Percentiles rank a stretch among this genome's conserved stretches.
These are phyloP conservation scores for Chaenocephalus aceratus DNA, from an alignment of 2,113 vertebrate species.

Conservation along the genomic window DNA sequence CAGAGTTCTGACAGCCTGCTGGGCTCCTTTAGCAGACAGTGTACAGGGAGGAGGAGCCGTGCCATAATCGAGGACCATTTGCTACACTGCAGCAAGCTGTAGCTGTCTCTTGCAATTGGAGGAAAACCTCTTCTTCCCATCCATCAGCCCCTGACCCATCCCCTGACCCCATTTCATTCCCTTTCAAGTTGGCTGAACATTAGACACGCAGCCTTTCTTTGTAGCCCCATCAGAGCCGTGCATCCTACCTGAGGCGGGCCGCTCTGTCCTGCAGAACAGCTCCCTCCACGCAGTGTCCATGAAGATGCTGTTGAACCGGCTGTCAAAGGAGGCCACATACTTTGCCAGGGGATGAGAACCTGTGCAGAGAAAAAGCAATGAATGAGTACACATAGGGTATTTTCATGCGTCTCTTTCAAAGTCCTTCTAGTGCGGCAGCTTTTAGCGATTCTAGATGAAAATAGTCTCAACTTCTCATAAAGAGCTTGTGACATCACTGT, in stretches of 20 bases:
- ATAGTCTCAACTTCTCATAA: no score
- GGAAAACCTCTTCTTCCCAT: conserved; percentile 35
- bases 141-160: conserved; percentile 52
- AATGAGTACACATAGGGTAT: no score
- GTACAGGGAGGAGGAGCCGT: conserved; percentile 1
- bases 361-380: conserved; percentile 32
- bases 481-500: no score
- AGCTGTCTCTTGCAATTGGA: conserved; percentile 36
- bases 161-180: conserved; percentile 50
- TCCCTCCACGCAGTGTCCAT: conserved; percentile 87
- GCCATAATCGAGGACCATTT: conserved; percentile 10
- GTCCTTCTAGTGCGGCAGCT: no score
- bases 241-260: conserved; percentile 79
- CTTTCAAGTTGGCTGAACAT: conserved; percentile 58
- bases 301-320: conserved; percentile 84
- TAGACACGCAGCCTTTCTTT: conserved; percentile 31
- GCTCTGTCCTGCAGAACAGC: conserved; percentile 84
- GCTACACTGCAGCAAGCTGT: conserved; percentile 29
- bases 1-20: background rate
- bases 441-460: no score
- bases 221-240: conserved; percentile 3
- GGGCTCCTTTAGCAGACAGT: conserved; percentile 17
- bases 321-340: conserved; percentile 84
- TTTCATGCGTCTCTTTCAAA: no score
- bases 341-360: conserved; percentile 86